phyloP scores from a whole-genome alignment of 2,113 vertebrate genomes.

The Mus pahari region DNA sequence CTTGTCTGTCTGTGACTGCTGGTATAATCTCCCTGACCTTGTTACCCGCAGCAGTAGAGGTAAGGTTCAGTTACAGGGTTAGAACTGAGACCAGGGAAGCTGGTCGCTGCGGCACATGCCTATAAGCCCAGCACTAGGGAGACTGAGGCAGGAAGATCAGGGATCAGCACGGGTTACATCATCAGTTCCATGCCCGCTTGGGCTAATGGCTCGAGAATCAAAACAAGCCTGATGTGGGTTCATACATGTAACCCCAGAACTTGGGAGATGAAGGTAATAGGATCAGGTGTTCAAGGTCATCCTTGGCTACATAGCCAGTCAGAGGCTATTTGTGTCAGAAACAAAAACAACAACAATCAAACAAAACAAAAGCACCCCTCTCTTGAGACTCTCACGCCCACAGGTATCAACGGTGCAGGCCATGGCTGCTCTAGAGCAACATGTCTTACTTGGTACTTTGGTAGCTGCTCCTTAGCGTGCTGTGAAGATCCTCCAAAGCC shows the following conservation, averaged over 20 bases:
- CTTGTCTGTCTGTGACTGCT: neutral
- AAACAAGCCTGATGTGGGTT: neutral
- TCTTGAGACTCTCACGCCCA: neutral
- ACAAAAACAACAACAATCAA: neutral
- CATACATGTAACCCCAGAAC: neutral
- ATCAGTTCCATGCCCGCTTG: neutral
- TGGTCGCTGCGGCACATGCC: neutral
- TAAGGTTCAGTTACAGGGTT: neutral
- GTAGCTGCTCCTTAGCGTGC: conserved; percentile 84
- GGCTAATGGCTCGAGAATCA: neutral
- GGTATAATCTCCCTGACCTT: neutral
- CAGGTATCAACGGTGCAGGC: neutral
- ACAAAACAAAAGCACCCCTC: neutral
- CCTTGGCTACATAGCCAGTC: too few species aligned
- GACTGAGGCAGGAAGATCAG: neutral
- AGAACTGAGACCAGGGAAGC: neutral
- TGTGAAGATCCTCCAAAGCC: conserved; percentile 69
- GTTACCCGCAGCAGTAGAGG: neutral
- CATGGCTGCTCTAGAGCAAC: rapidly evolving
- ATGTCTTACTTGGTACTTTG: conserved; percentile 88
- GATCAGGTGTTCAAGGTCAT: neutral
- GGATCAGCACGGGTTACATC: neutral
- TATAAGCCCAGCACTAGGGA: neutral
- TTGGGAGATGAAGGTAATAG: neutral
- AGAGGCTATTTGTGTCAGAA: neutral